These are phyloP conservation scores for Pipistrellus kuhlii DNA, from an alignment of 2,797 vertebrate species.

Conservation along the genomic window DNA sequence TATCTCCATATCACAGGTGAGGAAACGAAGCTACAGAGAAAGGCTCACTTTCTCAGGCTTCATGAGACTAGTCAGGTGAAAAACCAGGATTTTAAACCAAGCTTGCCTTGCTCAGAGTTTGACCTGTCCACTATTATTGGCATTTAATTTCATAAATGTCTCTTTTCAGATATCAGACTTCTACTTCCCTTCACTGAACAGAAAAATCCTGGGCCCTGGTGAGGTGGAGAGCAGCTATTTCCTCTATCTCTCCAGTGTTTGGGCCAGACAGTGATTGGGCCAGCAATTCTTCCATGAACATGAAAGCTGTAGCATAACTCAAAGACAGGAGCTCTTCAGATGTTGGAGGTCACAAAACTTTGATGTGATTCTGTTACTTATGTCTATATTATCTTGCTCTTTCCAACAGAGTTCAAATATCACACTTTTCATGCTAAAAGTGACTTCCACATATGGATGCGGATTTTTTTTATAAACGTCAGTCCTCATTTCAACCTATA, in stretches of 20 bases:
- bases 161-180: not conserved
- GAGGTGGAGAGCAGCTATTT: not conserved
- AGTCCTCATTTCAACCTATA: conserved; percentile 25
- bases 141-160: conserved; percentile 29
- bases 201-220: not conserved
- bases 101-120: not conserved
- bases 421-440: conserved; percentile 66
- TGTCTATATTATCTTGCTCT: conserved; percentile 63
- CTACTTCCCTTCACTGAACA: not conserved
- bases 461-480: conserved; percentile 61
- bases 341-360: conserved; percentile 68
- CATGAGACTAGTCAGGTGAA: not conserved
- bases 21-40: not conserved
- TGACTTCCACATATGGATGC: conserved; percentile 54
- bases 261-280: not conserved
- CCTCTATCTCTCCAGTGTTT: not conserved
- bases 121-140: not conserved
- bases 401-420: conserved; percentile 71
- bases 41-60: not conserved
- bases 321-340: conserved; percentile 74
- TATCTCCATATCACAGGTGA: not conserved
- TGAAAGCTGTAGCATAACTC: conserved; percentile 52
- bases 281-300: conserved; percentile 50
- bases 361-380: conserved; percentile 70
- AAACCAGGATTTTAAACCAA: not conserved